phyloP scores from a whole-genome alignment of 2,113 vertebrate genomes.

The Equus przewalskii region DNA sequence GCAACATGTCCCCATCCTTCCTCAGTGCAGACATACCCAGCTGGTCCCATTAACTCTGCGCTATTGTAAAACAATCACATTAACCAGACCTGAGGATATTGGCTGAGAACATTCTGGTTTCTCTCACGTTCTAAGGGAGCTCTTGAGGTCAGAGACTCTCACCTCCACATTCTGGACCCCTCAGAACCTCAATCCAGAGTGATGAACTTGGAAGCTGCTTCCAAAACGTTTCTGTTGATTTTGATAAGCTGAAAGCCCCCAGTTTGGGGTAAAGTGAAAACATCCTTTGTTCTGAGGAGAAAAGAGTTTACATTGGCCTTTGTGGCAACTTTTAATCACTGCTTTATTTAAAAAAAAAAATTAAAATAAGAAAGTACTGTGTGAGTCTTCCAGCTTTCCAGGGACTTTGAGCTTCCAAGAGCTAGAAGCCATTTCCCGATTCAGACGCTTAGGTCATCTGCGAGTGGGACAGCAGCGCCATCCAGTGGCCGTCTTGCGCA shows the following conservation, averaged over 20 bases:
- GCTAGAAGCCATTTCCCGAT: not conserved
- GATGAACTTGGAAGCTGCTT: not conserved
- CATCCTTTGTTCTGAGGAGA: not conserved
- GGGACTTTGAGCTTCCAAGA: not conserved
- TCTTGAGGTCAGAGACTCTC: not conserved
- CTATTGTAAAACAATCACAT: not conserved
- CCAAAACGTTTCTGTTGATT: not conserved
- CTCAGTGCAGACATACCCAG: not conserved
- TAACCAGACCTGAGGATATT: not conserved
- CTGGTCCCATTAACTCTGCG: not conserved
- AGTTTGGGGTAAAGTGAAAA: not conserved
- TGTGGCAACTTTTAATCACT: not conserved
- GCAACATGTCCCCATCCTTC: not conserved
- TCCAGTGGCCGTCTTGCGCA: conserved; percentile 13
- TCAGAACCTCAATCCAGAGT: not conserved
- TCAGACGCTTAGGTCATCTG: not conserved
- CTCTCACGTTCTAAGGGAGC: not conserved
- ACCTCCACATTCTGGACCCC: not conserved
- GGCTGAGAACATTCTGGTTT: not conserved
- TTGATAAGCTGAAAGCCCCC: not conserved
- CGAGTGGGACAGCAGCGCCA: conserved; percentile 60
- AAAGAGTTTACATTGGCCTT: not conserved
- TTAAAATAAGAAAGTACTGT: not conserved
- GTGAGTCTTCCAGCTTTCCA: not conserved
- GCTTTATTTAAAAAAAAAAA: not conserved